Base-by-base conservation (phyloP, 30 jellyfish, hydroid and myxozoan genomes). In the Euphysa ruthae region DNA sequence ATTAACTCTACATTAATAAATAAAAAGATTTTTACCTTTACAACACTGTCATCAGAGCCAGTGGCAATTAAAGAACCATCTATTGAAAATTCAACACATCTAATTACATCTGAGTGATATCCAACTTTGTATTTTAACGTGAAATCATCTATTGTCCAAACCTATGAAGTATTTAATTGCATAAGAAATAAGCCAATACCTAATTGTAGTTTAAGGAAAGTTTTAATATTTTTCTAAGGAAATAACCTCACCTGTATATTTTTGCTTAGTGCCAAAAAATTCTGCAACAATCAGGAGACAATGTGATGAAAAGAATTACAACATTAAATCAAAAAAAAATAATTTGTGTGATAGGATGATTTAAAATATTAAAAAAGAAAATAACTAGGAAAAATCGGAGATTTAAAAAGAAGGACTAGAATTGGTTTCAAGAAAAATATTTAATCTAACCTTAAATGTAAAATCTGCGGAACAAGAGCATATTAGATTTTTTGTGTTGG, bases 11-110 rank as follows among this genome's bases (percentile, higher is more conserved):
- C 31, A 43, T 30, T 16, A 34, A 1, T 7, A 5, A 28, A 19
- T 4, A 32, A 66, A 23, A 33, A 7, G 3, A 10, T 3, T 14
- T 15, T 0, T 77, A 86, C 96, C 87, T 78, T 78, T 46, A 86
- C 70, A 0, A 79, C 51, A 31, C 96, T 81, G 56, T 86, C 93
- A 52, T 78, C 96, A 14, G 93, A 66, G 13, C 94, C 94, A n/a
- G 94, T 65, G 0, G 85, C 94, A 5, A 86, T 66, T 63, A 79
- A 4, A 0, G 77, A 25, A 58, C 73, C 26, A 55, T 86, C 93
- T n/a, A 76, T 60, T 15, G 96, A 78, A 60, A 73, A 86, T 8
- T 70, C 56, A 35, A 77, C 70, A 49, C 93, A 77, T 33, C 95
- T 60, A 16, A 85, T 78, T 23, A 83, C 79, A 20, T 85, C 93